Conservation (phyloP, 2,888 invertebrate genomes). For the Melanchra persicariae region DNA sequence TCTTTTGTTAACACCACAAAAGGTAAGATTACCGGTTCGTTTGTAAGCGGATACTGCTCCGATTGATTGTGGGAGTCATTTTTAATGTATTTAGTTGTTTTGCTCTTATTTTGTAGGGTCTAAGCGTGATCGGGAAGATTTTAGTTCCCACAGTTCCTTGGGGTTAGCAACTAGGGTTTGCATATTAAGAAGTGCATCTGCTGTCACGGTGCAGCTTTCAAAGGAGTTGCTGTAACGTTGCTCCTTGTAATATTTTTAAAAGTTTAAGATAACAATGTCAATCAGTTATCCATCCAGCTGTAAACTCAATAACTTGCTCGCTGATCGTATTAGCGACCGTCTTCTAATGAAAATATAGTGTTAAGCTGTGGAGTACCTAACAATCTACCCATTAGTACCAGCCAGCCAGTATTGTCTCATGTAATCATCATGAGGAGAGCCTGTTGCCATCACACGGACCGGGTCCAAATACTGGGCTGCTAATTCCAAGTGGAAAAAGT, state of each 20-base stretch:
- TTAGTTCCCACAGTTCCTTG: constrained; percentile 38
- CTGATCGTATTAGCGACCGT: not conserved
- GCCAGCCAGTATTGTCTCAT: no score
- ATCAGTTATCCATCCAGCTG: not conserved
- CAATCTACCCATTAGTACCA: no score
- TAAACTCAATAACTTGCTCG: not conserved
- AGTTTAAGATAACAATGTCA: not conserved
- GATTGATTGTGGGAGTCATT: constrained; percentile 75
- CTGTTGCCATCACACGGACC: no score
- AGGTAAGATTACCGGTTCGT: constrained; percentile 79
- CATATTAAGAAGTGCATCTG: constrained; percentile 24
- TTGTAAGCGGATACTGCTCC: constrained; percentile 79
- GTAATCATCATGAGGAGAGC: no score
- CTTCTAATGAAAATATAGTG: no score
- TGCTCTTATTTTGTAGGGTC: constrained; percentile 43
- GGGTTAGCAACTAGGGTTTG: constrained; percentile 1
- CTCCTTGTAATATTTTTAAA: not conserved
- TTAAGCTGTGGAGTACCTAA: no score
- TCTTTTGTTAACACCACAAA: constrained; percentile 77
- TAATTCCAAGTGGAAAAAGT: no score
- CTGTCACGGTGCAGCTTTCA: not conserved
- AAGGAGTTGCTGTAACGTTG: not conserved
- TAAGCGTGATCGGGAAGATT: constrained; percentile 7
- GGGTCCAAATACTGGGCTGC: no score
- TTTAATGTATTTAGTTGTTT: constrained; percentile 64